Percentiles rank a stretch among this genome's conserved stretches.
These are phyloP conservation scores for Cladopsammia gracilis DNA, from an alignment of 64 coral and sea anemone species.

Conservation along the genomic window DNA sequence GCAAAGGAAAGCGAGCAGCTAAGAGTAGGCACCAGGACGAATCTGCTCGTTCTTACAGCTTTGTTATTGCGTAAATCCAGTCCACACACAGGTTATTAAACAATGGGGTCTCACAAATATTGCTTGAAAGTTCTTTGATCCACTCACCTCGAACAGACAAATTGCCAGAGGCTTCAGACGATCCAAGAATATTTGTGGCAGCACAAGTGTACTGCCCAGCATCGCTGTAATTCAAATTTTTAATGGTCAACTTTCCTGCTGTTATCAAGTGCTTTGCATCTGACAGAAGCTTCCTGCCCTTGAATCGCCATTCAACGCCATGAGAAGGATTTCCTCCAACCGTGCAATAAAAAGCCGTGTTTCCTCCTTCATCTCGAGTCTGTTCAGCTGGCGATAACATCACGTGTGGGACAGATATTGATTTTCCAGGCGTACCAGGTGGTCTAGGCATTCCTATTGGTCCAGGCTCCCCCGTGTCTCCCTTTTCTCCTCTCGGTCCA, in stretches of 20 bases:
- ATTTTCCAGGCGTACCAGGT: not conserved
- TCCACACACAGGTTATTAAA: too few species aligned
- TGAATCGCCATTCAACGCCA: not conserved
- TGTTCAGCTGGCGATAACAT: not conserved
- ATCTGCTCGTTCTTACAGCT: too few species aligned
- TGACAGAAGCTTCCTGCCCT: not conserved
- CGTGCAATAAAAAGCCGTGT: conserved; percentile 40
- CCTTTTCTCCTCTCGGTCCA: not conserved
- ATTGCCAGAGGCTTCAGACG: not conserved
- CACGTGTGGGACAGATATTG: conserved; percentile 9
- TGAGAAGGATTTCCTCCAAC: conserved; percentile 29
- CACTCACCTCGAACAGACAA: too few species aligned
- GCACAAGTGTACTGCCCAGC: conserved; percentile 12
- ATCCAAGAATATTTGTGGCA: conserved; percentile 28
- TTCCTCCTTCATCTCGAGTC: not conserved
- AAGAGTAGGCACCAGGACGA: too few species aligned
- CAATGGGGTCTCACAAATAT: too few species aligned
- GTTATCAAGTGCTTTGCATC: not conserved
- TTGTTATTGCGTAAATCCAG: too few species aligned
- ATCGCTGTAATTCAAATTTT: not conserved
- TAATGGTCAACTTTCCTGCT: not conserved
- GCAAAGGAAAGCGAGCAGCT: too few species aligned
- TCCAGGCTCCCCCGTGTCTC: not conserved
- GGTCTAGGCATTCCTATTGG: conserved; percentile 32
- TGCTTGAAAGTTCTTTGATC: too few species aligned